Base-by-base conservation (phyloP, 1,140 invertebrate genomes). In the Cephus cinctus region DNA sequence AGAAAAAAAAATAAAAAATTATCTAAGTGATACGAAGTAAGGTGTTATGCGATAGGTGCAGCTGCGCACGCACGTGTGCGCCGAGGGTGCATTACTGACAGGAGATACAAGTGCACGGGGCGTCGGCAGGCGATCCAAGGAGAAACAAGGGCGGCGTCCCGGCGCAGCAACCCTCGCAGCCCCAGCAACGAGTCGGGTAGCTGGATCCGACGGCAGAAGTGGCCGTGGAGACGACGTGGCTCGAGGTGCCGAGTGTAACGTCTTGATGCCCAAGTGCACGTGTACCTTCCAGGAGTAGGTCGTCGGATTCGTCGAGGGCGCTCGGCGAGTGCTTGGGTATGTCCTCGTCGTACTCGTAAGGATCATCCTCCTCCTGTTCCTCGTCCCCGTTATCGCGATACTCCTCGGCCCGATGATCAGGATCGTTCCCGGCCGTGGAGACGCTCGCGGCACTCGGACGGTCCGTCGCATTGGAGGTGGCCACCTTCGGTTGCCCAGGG, bases 311-410 rank as follows among this genome's bases (percentile, higher is more conserved):
- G 2, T 41, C n/a, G 16, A 44, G 20, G n/a, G 12, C 6, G 9
- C 19, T 48, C 46, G 41, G 14, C 5, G 23, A 40, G 21, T 27
- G 56, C 34, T n/a, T n/a, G n/a, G 23, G 60, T 19, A 79, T 72
- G 41, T 81, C 78, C 18, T 80, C 78, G 54, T 81, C 79, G 47
- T 80, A 81, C 48, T 78, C 78, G 52, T 80, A 81, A 3, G 73
- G 74, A 58, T 81, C 79, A 52, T 79, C 77, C 34, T 77, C 72
- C 14, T 52, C 42, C 19, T 53, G 56, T 14, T 31, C 43, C n/a
- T 48, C 36, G 12, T 59, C 51, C 25, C 22, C 25, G 20, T 47
- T 50, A 50, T 39, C 32, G 43, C 48, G 22, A 39, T 44, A 43
- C 15, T 47, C 51, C 8, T 21, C 20, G 23, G 25, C 15, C 9